Evolutionary conservation across 2,888 invertebrate genomes (phyloP).

Genomic region (Eristalis tenax): DNA sequence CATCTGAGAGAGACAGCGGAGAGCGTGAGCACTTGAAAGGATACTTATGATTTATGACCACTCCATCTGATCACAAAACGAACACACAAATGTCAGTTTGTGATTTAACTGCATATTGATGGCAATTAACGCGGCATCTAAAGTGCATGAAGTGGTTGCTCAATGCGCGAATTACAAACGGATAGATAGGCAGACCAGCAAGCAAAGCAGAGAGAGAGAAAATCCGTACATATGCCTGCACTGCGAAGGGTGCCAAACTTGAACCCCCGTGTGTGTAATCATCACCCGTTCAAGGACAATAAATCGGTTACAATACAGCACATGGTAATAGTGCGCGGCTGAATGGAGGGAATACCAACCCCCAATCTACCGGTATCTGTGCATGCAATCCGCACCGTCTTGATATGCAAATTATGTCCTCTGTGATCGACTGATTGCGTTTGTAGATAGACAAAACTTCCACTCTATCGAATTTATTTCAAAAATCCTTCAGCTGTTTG

Average conservation of each 20-base stretch:
- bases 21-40: conserved; percentile 22
- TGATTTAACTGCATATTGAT: conserved; percentile 71
- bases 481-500: conserved; percentile 64
- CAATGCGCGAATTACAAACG: conserved; percentile 25
- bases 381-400: conserved; percentile 59
- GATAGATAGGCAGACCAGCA: background rate
- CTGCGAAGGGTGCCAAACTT: conserved; percentile 12
- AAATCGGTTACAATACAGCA: conserved; percentile 55
- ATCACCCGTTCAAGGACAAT: conserved; percentile 70
- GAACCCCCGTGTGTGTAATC: conserved; percentile 40
- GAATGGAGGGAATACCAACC: background rate
- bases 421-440: conserved; percentile 60
- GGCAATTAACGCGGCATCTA: conserved; percentile 57
- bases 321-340: conserved; percentile 39
- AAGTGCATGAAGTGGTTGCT: conserved; percentile 39
- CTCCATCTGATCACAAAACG: conserved; percentile 67
- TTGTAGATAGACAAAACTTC: conserved; percentile 54
- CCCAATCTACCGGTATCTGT: conserved; percentile 3
- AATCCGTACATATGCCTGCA: conserved; percentile 45
- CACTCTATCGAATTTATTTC: conserved; percentile 47
- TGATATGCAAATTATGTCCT: conserved; percentile 63
- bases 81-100: conserved; percentile 42
- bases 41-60: conserved; percentile 69
- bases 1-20: background rate
- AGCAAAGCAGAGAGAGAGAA: background rate